phyloP scores from a whole-genome alignment of 2,797 vertebrate genomes.

The Rhinella marina region DNA sequence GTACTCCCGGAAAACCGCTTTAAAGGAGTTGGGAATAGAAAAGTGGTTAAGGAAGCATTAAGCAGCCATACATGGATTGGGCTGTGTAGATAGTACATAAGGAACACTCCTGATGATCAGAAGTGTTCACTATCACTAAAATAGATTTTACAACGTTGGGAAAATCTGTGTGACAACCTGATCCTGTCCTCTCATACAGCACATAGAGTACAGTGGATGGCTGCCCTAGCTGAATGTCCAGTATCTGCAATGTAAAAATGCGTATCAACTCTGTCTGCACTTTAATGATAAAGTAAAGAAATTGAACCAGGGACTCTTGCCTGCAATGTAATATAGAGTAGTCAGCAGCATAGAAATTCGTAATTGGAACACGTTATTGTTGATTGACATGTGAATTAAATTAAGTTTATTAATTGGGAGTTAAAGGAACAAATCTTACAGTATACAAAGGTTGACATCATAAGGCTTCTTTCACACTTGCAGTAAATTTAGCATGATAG shows the following conservation, averaged over 20 bases:
- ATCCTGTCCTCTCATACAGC: background rate
- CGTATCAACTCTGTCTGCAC: background rate
- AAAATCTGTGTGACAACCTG: background rate
- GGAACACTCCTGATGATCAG: background rate
- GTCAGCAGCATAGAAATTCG: background rate
- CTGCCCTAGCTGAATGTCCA: background rate
- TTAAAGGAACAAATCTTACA: slow-evolving; percentile 34
- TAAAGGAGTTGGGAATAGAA: slow-evolving; percentile 8
- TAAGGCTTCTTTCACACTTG: slow-evolving; percentile 1
- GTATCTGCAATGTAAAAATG: background rate
- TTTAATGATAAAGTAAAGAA: background rate
- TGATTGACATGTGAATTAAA: slow-evolving; percentile 39
- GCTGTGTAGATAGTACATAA: background rate
- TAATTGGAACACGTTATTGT: background rate
- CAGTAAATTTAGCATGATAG: background rate
- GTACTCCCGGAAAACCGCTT: no score
- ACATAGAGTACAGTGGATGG: background rate
- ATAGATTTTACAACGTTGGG: background rate
- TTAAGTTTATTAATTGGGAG: slow-evolving; percentile 27
- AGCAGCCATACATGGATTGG: background rate
- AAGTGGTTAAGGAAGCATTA: background rate
- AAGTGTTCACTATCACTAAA: background rate
- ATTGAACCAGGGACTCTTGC: background rate
- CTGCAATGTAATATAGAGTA: background rate
- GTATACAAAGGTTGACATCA: background rate